A percentile compares a stretch with the other conserved stretches of the same genome.
phyloP scores from a whole-genome alignment of 2,797 vertebrate genomes.

The Vultur gryphus region DNA sequence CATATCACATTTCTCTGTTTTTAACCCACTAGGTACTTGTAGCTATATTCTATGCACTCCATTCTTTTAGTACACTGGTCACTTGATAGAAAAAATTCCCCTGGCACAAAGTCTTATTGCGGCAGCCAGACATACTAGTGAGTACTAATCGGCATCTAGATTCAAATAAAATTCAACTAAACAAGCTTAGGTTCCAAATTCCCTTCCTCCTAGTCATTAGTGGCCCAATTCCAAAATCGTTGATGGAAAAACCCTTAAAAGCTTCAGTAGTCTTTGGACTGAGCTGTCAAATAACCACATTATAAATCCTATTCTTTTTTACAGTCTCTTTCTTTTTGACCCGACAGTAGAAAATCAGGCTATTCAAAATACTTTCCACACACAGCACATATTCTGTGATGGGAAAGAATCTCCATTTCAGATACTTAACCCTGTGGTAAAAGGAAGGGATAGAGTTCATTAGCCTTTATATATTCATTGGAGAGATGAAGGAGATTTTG shows the following conservation, averaged over 20 bases:
- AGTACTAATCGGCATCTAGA: slow-evolving; percentile 9
- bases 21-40: neutral
- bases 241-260: slow-evolving; percentile 19
- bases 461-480: neutral
- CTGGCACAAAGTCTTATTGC: neutral
- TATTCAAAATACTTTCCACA: slow-evolving; percentile 19
- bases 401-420: neutral
- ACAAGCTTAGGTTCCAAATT: neutral
- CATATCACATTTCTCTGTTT: neutral
- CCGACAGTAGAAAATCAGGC: neutral
- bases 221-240: slow-evolving; percentile 2
- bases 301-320: slow-evolving; percentile 44
- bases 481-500: neutral
- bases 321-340: neutral
- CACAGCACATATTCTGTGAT: neutral
- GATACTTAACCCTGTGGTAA: neutral
- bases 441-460: neutral
- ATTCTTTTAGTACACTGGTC: neutral
- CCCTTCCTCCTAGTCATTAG: neutral
- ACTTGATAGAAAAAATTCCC: neutral
- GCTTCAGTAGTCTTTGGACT: slow-evolving; percentile 11
- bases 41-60: neutral
- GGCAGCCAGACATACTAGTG: neutral
- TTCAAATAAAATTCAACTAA: slow-evolving; percentile 15
- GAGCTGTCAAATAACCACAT: slow-evolving; percentile 11